A percentile compares a stretch with the other conserved stretches of the same genome.
phyloP scores from a whole-genome alignment of 2,888 invertebrate species.

The Calameuta idolon region DNA sequence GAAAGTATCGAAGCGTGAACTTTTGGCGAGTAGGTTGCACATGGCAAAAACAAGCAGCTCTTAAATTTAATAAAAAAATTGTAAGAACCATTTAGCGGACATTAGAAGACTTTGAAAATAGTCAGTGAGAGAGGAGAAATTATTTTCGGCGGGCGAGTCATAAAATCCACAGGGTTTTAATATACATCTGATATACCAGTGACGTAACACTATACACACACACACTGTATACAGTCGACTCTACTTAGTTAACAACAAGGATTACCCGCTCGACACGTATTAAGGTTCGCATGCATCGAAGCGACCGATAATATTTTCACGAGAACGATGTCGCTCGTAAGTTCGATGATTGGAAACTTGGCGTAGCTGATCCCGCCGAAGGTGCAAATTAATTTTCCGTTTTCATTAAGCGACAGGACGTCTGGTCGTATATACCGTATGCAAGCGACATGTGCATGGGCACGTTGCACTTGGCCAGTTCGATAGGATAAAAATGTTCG shows the following conservation, averaged over 20 bases:
- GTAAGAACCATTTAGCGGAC: not conserved
- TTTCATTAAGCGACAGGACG: not conserved
- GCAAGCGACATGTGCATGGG: not conserved
- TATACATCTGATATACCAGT: not conserved
- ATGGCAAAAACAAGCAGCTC: slow-evolving; percentile 31
- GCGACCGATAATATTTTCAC: not conserved
- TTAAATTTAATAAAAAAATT: slow-evolving; percentile 1
- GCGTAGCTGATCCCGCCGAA: not conserved
- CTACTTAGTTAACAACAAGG: not conserved
- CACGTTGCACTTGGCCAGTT: not conserved
- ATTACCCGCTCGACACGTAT: not conserved
- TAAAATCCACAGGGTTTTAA: not conserved
- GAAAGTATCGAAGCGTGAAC: slow-evolving; percentile 51
- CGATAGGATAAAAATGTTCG: not conserved
- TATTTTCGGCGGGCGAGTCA: too few species aligned
- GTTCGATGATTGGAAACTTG: not conserved
- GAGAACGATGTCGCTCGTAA: not conserved
- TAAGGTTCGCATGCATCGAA: not conserved
- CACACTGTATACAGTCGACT: not conserved
- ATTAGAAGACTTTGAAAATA: not conserved
- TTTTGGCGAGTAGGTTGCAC: slow-evolving; percentile 51
- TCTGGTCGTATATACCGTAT: not conserved
- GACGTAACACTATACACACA: not conserved
- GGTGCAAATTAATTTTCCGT: not conserved
- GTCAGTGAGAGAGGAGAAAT: not conserved